Base-by-base conservation (phyloP, 1,140 invertebrate species). In the Brachionus asplanchnoidis region DNA sequence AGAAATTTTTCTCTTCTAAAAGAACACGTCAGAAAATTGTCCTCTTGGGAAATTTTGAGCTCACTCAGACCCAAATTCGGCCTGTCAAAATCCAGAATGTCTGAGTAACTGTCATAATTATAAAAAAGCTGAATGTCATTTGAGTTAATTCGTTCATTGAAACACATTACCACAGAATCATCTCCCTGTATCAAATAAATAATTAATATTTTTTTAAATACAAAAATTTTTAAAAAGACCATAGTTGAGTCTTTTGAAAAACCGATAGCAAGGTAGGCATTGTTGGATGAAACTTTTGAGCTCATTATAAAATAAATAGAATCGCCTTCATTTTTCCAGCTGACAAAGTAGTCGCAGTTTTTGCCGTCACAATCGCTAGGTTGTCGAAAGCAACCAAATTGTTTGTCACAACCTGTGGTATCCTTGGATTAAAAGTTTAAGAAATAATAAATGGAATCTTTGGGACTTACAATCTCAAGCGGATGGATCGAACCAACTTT, bases 1-100 rank as follows among this genome's bases (percentile, higher is more conserved):
- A 80, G 14, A 9, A 11, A 56, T 28, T 56, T 80, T 56, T 80
- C 20, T 40, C 77, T 44, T 53, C 23, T 80, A 20, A 80, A 80
- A 3, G 56, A 80, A 65, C 77, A 80, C 17, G 42, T 17, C 3
- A 80, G 20, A 80, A n/a, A 60, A 56, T 26, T 53, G n/a, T 80
- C 20, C 32, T 56, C 56, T 8, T 78, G 28, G 3, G 17, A 26
- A 32, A 78, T 40, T 28, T 36, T 0, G 7, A 56, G 12, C 2
- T 78, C 14, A 32, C 75, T 78, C 2, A 78, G 9, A 12, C 75
- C 75, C 44, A 56, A 6, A 46, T 28, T 26, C 0, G 75, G 75
- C 5, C 7, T 23, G 12, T 78, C 12, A 12, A 6, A 14, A 44
- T 78, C 75, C 12, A 78, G 11, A 28, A 78, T 56, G 9, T 78